Conservation (phyloP, 2,113 vertebrate genomes). For the Phrynosoma platyrhinos region DNA sequence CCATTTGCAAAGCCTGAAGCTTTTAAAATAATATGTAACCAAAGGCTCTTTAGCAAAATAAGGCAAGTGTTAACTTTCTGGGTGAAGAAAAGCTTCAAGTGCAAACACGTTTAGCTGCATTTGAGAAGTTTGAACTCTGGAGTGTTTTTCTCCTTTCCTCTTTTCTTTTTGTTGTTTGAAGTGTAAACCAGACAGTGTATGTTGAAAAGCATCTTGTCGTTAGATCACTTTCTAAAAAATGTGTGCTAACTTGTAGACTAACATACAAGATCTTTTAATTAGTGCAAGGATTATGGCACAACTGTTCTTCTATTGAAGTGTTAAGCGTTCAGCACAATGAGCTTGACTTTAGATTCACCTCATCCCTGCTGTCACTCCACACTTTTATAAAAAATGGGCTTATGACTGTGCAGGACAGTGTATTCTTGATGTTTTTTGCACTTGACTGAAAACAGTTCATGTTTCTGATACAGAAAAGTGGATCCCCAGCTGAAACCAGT, state of each 20-base stretch:
- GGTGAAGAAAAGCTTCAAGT: conserved; percentile 54
- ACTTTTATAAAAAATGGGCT: conserved; percentile 36
- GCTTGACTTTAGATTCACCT: conserved; percentile 44
- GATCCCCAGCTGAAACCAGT: neutral
- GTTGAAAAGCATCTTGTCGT: conserved; percentile 59
- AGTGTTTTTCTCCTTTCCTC: neutral
- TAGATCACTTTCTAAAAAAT: conserved; percentile 11
- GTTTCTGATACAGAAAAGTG: neutral
- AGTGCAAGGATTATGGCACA: conserved; percentile 41
- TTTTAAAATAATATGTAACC: neutral
- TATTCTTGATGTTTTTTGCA: neutral
- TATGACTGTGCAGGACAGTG: neutral
- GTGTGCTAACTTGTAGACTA: conserved; percentile 34
- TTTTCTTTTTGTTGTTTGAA: conserved; percentile 42
- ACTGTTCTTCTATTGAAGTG: conserved; percentile 47
- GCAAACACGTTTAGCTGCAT: conserved; percentile 41
- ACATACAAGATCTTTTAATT: conserved; percentile 55
- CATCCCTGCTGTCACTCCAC: neutral
- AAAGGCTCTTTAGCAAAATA: conserved; percentile 36
- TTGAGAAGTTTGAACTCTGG: conserved; percentile 56
- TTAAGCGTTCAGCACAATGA: conserved; percentile 40
- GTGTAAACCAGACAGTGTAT: conserved; percentile 58
- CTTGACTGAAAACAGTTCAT: neutral
- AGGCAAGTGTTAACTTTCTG: conserved; percentile 43
- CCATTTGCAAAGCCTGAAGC: neutral